Conservation (phyloP, 2,113 vertebrate genomes). For the Xiphophorus couchianus region DNA sequence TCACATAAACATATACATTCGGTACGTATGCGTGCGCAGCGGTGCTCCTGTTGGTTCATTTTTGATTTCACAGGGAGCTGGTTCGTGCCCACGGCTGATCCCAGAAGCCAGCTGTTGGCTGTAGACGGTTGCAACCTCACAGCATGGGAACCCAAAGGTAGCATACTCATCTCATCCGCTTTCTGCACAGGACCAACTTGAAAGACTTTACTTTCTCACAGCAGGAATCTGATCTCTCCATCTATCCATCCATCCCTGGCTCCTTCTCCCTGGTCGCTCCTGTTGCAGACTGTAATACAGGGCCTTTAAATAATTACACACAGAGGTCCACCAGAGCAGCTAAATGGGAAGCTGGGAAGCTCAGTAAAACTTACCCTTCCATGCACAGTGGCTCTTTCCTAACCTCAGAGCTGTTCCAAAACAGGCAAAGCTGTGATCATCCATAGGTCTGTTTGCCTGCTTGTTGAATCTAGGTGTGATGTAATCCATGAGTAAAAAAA, state of each 20-base stretch:
- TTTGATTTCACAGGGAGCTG: slow-evolving; percentile 63
- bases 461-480: slow-evolving; percentile 55
- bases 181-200: slow-evolving; percentile 48
- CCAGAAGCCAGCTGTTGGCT: slow-evolving; percentile 63
- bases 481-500: slow-evolving; percentile 50
- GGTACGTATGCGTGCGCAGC: slow-evolving; percentile 1
- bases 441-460: slow-evolving; percentile 21
- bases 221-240: slow-evolving; percentile 36
- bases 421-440: slow-evolving; percentile 35
- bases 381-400: slow-evolving; percentile 28
- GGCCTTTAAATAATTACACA: slow-evolving; percentile 73
- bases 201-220: slow-evolving; percentile 59
- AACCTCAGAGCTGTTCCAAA: slow-evolving; percentile 12
- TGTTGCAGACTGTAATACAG: slow-evolving; percentile 50
- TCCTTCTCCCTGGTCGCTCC: slow-evolving; percentile 12
- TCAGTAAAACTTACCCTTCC: slow-evolving; percentile 54
- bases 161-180: slow-evolving; percentile 33
- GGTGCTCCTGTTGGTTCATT: slow-evolving; percentile 32
- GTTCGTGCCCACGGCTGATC: slow-evolving; percentile 62
- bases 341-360: slow-evolving; percentile 37
- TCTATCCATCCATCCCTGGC: slow-evolving; percentile 19
- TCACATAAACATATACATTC: slow-evolving; percentile 13
- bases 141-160: slow-evolving; percentile 53
- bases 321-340: slow-evolving; percentile 50
- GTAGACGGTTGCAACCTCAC: slow-evolving; percentile 49